Evolutionary conservation across 1,140 invertebrate genomes (phyloP).

Genomic region (Araneus ventricosus): DNA sequence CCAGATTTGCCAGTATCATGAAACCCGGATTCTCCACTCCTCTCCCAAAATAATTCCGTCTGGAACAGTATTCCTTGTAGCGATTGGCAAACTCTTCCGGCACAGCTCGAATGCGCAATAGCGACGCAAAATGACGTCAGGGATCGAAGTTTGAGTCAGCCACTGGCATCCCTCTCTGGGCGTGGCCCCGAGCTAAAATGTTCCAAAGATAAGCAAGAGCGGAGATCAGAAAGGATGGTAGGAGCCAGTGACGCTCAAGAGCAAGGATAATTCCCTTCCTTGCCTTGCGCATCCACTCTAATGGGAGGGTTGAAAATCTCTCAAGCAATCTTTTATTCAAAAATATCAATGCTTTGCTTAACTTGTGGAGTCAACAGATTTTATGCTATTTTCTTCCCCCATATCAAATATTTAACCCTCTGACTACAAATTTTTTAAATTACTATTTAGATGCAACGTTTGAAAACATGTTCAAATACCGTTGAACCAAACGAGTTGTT

Average conservation of each 20-base stretch:
- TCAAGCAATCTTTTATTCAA: not conserved
- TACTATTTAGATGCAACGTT: too few species aligned
- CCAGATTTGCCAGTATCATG: not conserved
- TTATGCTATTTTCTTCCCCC: not conserved
- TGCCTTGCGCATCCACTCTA: not conserved
- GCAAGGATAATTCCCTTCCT: not conserved
- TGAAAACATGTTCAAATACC: too few species aligned
- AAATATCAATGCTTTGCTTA: not conserved
- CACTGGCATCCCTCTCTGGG: constrained; percentile 51
- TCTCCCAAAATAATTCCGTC: not conserved
- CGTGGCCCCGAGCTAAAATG: constrained; percentile 38
- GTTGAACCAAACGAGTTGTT: too few species aligned
- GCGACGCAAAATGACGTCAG: constrained; percentile 61
- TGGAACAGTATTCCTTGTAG: not conserved
- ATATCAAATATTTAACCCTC: too few species aligned
- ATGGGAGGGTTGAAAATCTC: not conserved
- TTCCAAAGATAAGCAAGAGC: constrained; percentile 48
- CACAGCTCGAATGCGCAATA: constrained; percentile 35
- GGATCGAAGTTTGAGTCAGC: constrained; percentile 13
- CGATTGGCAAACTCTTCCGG: constrained; percentile 50
- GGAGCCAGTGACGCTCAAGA: not conserved
- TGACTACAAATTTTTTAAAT: too few species aligned
- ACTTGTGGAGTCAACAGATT: not conserved
- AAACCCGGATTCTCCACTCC: not conserved
- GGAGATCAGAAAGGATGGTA: constrained; percentile 24